A percentile compares a stretch with the other conserved stretches of the same genome.
These are phyloP conservation scores for Orbicella faveolata DNA, from an alignment of 64 coral and sea anemone genomes.

Conservation along the genomic window DNA sequence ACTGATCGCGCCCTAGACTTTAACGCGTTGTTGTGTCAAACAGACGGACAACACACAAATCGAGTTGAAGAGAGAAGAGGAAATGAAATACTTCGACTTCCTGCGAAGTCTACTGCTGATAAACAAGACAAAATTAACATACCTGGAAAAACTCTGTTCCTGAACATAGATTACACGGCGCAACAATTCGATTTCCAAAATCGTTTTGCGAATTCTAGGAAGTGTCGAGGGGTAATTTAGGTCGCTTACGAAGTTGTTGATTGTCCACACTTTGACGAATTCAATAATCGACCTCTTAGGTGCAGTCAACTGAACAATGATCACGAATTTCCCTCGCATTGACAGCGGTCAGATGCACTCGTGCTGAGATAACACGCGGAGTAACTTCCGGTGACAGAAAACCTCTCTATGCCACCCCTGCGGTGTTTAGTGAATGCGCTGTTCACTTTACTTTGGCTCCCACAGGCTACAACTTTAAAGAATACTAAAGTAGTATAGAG, in stretches of 20 bases:
- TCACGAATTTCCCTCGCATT: conserved; percentile 25
- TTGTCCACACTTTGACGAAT: conserved; percentile 22
- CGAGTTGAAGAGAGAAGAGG: background rate
- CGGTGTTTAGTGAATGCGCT: background rate
- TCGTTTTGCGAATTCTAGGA: conserved; percentile 17
- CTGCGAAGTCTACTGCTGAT: conserved; percentile 11
- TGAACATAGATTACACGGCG: background rate
- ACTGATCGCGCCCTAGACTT: background rate
- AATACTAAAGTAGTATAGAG: background rate
- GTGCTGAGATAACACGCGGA: conserved; percentile 13
- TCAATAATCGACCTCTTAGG: conserved; percentile 23
- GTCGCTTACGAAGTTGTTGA: background rate
- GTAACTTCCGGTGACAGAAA: conserved; percentile 38
- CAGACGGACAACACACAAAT: background rate
- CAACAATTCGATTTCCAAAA: background rate
- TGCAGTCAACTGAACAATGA: conserved; percentile 39
- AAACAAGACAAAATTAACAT: conserved; percentile 15
- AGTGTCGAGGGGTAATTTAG: background rate
- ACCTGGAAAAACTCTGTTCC: conserved; percentile 29
- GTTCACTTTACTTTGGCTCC: background rate
- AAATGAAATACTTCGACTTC: conserved; percentile 39
- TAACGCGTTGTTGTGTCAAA: background rate
- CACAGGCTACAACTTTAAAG: background rate
- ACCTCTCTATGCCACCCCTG: conserved; percentile 26
- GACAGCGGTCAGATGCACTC: conserved; percentile 12